These are phyloP conservation scores for Charanyca ferruginea DNA, from an alignment of 2,888 invertebrate species.

Conservation along the genomic window DNA sequence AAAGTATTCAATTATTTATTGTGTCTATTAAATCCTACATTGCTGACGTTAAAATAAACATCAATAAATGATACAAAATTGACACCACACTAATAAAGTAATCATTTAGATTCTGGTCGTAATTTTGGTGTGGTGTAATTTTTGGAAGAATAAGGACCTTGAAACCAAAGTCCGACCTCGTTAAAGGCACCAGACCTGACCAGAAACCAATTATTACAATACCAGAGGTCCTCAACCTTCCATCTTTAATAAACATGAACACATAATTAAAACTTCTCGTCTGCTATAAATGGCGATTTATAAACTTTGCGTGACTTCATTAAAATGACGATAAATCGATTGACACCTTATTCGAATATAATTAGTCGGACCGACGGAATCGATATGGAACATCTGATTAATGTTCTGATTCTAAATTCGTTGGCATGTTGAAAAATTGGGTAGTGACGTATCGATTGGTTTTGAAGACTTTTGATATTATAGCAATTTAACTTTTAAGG, in stretches of 20 bases:
- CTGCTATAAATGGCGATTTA: slow-evolving; percentile 60
- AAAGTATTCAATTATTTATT: no score
- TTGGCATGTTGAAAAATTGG: slow-evolving; percentile 20
- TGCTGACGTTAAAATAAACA: background rate
- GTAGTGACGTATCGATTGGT: slow-evolving; percentile 10
- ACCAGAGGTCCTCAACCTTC: slow-evolving; percentile 56
- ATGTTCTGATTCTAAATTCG: slow-evolving; percentile 30
- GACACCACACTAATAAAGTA: no score
- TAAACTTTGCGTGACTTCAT: slow-evolving; percentile 67
- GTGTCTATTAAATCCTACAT: background rate
- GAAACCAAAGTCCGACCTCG: slow-evolving; percentile 14
- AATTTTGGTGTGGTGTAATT: no score
- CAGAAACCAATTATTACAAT: slow-evolving; percentile 51
- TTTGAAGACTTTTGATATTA: slow-evolving; percentile 12
- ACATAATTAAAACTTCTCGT: slow-evolving; percentile 63
- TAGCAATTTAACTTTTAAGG: slow-evolving; percentile 1
- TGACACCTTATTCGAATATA: slow-evolving; percentile 63
- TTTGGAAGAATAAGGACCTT: no score
- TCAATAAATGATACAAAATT: background rate
- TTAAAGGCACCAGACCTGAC: slow-evolving; percentile 30
- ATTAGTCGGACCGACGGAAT: slow-evolving; percentile 51
- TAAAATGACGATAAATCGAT: slow-evolving; percentile 62
- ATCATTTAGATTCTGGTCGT: no score
- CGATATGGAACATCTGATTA: slow-evolving; percentile 47
- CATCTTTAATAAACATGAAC: slow-evolving; percentile 63